Percentiles rank a stretch among this genome's conserved stretches.
Evolutionary conservation across 2,113 vertebrate genomes (phyloP).

Genomic region (Pelecanus crispus): DNA sequence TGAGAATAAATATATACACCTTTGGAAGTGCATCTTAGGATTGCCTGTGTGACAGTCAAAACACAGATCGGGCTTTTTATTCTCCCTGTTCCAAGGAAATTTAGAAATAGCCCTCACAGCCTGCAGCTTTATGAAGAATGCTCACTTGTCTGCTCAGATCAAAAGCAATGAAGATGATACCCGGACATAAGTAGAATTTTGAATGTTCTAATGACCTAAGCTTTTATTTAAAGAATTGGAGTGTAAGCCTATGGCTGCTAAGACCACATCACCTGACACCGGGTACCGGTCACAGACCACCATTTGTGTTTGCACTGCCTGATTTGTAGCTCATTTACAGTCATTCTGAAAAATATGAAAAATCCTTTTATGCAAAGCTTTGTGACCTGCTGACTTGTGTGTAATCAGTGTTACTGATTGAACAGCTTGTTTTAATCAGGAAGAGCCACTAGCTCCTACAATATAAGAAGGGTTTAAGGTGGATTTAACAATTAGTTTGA

Average conservation of each 20-base stretch:
- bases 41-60: not conserved
- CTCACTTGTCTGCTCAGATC: not conserved
- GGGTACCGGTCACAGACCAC: not conserved
- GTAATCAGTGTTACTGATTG: not conserved
- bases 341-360: not conserved
- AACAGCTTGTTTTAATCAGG: not conserved
- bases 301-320: not conserved
- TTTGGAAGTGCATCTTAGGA: not conserved
- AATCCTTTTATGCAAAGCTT: not conserved
- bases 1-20: not conserved
- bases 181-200: not conserved
- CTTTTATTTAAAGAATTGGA: not conserved
- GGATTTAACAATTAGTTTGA: not conserved
- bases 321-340: not conserved
- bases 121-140: not conserved
- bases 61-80: not conserved
- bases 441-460: not conserved
- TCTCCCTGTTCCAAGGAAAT: not conserved
- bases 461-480: not conserved
- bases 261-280: not conserved
- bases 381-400: not conserved
- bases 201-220: not conserved
- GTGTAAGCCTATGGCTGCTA: not conserved
- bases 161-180: not conserved
- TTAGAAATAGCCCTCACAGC: not conserved